Evolutionary conservation across 2,113 vertebrate genomes (phyloP).

Genomic region (Odocoileus virginianus): DNA sequence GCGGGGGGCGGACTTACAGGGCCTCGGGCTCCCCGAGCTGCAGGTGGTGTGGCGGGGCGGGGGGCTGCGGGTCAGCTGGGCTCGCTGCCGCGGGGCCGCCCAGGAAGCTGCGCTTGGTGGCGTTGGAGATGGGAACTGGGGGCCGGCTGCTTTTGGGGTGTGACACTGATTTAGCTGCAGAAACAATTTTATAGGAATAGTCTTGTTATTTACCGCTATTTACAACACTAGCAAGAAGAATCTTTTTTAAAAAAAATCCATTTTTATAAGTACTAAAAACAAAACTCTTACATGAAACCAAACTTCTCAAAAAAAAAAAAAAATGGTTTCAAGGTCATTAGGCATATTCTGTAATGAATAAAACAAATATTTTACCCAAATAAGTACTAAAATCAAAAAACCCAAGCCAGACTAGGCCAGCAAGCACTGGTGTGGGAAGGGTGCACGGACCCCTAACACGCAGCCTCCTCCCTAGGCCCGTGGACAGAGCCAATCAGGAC

Average conservation of each 20-base stretch:
- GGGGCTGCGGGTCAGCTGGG: slow-evolving; percentile 78
- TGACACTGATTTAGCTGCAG: slow-evolving; percentile 84
- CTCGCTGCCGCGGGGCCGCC: slow-evolving; percentile 69
- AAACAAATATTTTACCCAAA: neutral
- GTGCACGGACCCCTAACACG: accelerated
- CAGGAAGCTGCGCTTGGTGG: slow-evolving; percentile 91
- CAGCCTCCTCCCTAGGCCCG: neutral
- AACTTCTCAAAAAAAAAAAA: neutral
- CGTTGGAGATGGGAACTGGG: slow-evolving; percentile 87
- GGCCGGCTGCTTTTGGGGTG: slow-evolving; percentile 88
- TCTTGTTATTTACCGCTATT: accelerated
- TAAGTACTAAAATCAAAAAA: neutral
- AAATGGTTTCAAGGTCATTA: neutral
- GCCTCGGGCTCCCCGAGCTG: slow-evolving; percentile 88
- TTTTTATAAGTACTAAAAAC: neutral
- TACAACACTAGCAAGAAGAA: neutral
- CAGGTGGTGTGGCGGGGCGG: slow-evolving; percentile 79
- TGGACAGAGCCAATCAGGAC: neutral
- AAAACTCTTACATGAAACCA: neutral
- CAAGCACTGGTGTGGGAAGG: too few relatives aligned
- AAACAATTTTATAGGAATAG: neutral
- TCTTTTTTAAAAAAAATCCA: neutral
- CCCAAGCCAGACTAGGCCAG: neutral
- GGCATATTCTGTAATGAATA: neutral
- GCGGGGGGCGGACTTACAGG: slow-evolving; percentile 81